Percentiles rank a stretch among this genome's conserved stretches.
phyloP scores from a whole-genome alignment of 2,888 invertebrate genomes.

The Cryptus viduatorius region DNA sequence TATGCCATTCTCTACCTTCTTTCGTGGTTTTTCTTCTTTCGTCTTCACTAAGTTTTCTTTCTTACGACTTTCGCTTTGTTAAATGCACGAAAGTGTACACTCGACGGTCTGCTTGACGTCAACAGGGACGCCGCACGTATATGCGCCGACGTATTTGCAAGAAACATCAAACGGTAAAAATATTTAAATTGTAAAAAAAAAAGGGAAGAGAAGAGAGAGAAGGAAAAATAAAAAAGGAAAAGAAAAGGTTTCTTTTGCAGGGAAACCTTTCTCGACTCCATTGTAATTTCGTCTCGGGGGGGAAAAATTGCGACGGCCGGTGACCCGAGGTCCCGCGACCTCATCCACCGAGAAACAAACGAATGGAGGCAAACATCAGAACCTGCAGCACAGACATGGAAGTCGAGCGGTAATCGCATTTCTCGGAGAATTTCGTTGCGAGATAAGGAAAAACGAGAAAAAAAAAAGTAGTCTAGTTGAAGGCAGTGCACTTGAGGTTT shows the following conservation, averaged over 20 bases:
- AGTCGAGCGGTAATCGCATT: slow-evolving; percentile 56
- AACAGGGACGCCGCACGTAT: not conserved
- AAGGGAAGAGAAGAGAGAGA: not conserved
- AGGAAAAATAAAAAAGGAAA: not conserved
- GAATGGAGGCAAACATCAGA: slow-evolving; percentile 40
- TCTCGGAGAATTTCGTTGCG: slow-evolving; percentile 56
- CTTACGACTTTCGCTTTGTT: not conserved
- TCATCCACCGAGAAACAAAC: slow-evolving; percentile 50
- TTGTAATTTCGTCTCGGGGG: slow-evolving; percentile 1
- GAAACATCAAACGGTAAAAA: slow-evolving; percentile 27
- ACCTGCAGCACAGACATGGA: slow-evolving; percentile 32
- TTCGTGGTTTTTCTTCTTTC: not conserved
- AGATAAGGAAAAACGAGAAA: slow-evolving; percentile 29
- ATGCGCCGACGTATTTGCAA: not conserved
- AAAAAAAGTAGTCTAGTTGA: not conserved
- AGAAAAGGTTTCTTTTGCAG: no score
- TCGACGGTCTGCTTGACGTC: slow-evolving; percentile 6
- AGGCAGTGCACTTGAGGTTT: slow-evolving; percentile 14
- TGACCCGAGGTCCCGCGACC: slow-evolving; percentile 22
- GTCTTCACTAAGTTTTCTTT: not conserved
- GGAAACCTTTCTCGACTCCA: slow-evolving; percentile 8
- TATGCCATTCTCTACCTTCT: not conserved
- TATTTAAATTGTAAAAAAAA: not conserved
- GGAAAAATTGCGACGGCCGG: slow-evolving; percentile 34
- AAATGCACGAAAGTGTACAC: not conserved